A percentile compares a stretch with the other conserved stretches of the same genome.
Evolutionary conservation across 92 coral and sea anemone genomes (phyloP).

Genomic region (Siderastrea siderea): DNA sequence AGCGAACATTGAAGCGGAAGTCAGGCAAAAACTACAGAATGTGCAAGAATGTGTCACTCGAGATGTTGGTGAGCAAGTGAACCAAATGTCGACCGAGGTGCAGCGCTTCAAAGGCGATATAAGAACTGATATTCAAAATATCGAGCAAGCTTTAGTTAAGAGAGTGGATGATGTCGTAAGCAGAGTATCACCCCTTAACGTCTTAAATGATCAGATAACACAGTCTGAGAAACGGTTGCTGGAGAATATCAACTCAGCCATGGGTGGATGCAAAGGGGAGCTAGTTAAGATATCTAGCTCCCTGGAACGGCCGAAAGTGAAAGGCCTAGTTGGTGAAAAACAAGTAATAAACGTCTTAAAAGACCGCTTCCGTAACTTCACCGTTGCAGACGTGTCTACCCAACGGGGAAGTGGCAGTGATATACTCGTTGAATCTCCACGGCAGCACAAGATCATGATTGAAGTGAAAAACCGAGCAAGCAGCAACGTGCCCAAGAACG

Average conservation of each 20-base stretch:
- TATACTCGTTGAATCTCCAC: slow-evolving; percentile 31
- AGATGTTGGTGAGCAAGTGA: not conserved
- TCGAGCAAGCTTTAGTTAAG: too few relatives aligned
- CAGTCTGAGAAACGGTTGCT: not conserved
- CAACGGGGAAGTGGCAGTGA: slow-evolving; percentile 40
- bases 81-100: not conserved
- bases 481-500: not conserved
- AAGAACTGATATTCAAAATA: not conserved
- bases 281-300: not conserved
- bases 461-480: slow-evolving; percentile 65
- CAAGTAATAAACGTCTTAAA: not conserved
- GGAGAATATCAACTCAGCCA: not conserved
- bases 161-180: not conserved
- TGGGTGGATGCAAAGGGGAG: not conserved
- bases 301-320: not conserved
- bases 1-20: not conserved
- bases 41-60: not conserved
- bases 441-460: slow-evolving; percentile 46
- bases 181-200: not conserved
- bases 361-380: slow-evolving; percentile 6
- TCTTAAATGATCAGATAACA: not conserved
- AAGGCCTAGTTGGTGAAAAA: not conserved
- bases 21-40: not conserved
- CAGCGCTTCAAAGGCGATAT: not conserved
- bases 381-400: slow-evolving; percentile 22